A percentile compares a stretch with the other conserved stretches of the same genome.
phyloP scores from a whole-genome alignment of 1,140 invertebrate species.

The Meloidogyne exigua region DNA sequence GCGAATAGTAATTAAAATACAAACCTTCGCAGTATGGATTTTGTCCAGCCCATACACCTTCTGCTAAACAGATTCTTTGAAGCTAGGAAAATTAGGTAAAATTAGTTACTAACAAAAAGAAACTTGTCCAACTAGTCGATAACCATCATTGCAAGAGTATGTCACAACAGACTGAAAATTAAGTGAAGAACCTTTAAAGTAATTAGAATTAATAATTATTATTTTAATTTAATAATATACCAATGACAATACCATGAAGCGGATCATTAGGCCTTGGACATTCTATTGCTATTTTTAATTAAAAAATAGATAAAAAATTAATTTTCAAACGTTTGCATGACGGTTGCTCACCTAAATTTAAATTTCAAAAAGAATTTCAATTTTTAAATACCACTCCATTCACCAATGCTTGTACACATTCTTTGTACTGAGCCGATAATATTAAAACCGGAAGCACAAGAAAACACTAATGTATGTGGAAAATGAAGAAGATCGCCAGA shows the following conservation, averaged over 20 bases:
- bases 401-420: slow-evolving; percentile 63
- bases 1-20: slow-evolving; percentile 17
- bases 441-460: slow-evolving; percentile 64
- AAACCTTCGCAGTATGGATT: slow-evolving; percentile 82
- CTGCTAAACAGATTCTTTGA: slow-evolving; percentile 83
- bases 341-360: slow-evolving; percentile 11
- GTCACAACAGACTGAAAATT: slow-evolving; percentile 76
- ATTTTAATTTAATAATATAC: slow-evolving; percentile 53
- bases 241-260: slow-evolving; percentile 74
- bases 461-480: slow-evolving; percentile 72
- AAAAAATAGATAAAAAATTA: background rate
- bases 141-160: slow-evolving; percentile 87
- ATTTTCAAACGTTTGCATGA: slow-evolving; percentile 3
- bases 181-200: slow-evolving; percentile 71
- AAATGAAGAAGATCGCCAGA: slow-evolving; percentile 85
- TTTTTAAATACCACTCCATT: slow-evolving; percentile 65
- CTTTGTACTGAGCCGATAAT: slow-evolving; percentile 60
- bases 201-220: background rate
- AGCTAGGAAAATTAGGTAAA: slow-evolving; percentile 13
- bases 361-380: slow-evolving; percentile 52
- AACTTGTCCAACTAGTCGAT: slow-evolving; percentile 82
- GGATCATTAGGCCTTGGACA: slow-evolving; percentile 58
- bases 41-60: slow-evolving; percentile 84
- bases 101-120: background rate
- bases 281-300: slow-evolving; percentile 52